These are phyloP conservation scores for Araneus ventricosus DNA, from an alignment of 1,140 invertebrate genomes.

Conservation along the genomic window DNA sequence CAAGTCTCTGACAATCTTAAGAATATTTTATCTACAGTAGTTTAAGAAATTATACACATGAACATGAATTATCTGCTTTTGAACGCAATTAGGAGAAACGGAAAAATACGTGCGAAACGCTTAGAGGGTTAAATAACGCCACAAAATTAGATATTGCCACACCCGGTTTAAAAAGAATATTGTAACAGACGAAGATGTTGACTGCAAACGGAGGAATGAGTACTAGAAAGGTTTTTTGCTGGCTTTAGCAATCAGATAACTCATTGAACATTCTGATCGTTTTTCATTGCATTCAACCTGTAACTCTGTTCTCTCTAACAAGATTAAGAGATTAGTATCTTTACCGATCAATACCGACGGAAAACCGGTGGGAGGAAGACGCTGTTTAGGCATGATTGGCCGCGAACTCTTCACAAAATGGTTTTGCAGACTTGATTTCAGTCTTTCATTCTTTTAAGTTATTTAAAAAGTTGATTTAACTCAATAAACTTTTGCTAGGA, in stretches of 20 bases:
- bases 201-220: neutral
- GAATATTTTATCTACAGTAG: too few relatives aligned
- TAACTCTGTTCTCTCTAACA: neutral
- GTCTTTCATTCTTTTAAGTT: neutral
- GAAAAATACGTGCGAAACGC: too few relatives aligned
- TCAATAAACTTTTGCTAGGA: too few relatives aligned
- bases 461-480: too few relatives aligned
- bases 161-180: neutral
- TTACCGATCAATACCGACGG: neutral
- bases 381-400: neutral
- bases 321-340: conserved; percentile 15
- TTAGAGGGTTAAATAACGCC: too few relatives aligned
- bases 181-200: neutral
- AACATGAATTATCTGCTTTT: too few relatives aligned
- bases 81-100: too few relatives aligned
- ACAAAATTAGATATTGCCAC: too few relatives aligned
- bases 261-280: neutral
- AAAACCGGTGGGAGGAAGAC: neutral
- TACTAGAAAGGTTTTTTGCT: neutral
- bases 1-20: too few relatives aligned
- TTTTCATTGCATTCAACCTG: neutral
- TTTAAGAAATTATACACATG: too few relatives aligned
- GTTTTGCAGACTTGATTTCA: too few relatives aligned
- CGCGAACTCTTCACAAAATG: too few relatives aligned
- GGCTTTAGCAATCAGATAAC: neutral